Evolutionary conservation across 2,888 invertebrate species (phyloP), one percentile per base, ranked within the genome.

Genomic region (Drosophila acutilabella): DNA sequence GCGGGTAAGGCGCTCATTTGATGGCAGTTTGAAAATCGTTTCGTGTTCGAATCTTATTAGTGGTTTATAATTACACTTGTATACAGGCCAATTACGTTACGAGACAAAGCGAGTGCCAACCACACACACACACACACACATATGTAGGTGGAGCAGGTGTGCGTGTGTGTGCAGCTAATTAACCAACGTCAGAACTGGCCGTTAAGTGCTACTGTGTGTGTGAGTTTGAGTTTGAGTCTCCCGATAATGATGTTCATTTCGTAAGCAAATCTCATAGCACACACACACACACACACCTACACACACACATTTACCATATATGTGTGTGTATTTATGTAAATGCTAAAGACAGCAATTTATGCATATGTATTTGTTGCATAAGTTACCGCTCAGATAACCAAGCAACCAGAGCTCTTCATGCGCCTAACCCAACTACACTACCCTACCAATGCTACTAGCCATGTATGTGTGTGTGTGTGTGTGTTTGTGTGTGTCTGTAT

Each of bases 31-130:
- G 81, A 85, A 86, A 83, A 86, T 76, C 87, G 87, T 75, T 88
- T 64, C 89, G 77, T 89, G 80, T 80, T 84, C 84, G 84, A 76
- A 83, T 78, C 84, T 79, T 83, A 90, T 88, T 89, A 89, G 89
- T 87, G 90, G 90, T 84, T 82, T 89, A 86, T 89, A 90, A 90
- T 89, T 89, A 89, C 84, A 80, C 78, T 82, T 87, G 88, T 84
- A 89, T 86, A 79, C 89, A 89, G 79, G 77, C 84, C 84, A 85
- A 85, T 85, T 84, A 84, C 51, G 89, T 83, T 79, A 66, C 81
- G 79, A 81, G 81, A 84, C 78, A 73, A 69, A 64, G 67, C 78
- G 78, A 62, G 59, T 58, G 67, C 23, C 66, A 64, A 47, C 56
- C 69, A 53, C 72, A 60, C 50, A 52, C 40, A 47, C 38, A 62